Evolutionary conservation across 2,888 invertebrate genomes (phyloP), one percentile per base, ranked within the genome.

Genomic region (Ariolimax columbianus): DNA sequence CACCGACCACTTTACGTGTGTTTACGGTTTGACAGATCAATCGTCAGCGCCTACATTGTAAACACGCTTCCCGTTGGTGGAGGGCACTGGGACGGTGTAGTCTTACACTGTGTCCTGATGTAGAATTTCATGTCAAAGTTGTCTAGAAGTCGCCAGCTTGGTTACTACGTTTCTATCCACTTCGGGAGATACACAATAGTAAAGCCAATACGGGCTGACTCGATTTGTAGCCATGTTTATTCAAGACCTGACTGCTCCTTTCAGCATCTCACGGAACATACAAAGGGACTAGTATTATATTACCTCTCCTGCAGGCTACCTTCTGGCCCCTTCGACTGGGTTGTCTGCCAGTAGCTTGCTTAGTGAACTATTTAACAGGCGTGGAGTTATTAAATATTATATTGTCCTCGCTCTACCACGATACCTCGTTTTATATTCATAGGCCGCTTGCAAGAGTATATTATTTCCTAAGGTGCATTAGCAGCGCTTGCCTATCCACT

Each of bases 21-120:
- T 77, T 82, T 77, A 66, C 77, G 0, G 75, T 75, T 66, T 51
- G 55, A 75, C 82, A 59, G 82, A 82, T 82, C 82, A 82, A 82
- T 82, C 73, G 59, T n/a, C 19, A 59, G 59, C 82, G 63, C 43
- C 47, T 82, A 77, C 77, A 43, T 38, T 51, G 82, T 82, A 40
- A 82, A 82, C 75, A 75, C 30, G 47, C 36, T 26, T 75, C 23
- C 26, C 33, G 66, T 63, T 63, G 82, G 82, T 33, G 9, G 63
- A 59, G 19, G 14, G 1, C 30, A 55, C 51, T 23, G 40, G 38
- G 66, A 38, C 30, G 77, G 82, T 82, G 82, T 82, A 30, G 77
- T 40, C 51, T 82, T 82, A 55, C 82, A 73, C n/a, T 36, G 82
- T 73, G 26, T 33, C 40, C 73, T 51, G 72, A 70, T 11, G 19